Base-by-base conservation (phyloP, 1,140 invertebrate species). In the Frieseomelitta varia region DNA sequence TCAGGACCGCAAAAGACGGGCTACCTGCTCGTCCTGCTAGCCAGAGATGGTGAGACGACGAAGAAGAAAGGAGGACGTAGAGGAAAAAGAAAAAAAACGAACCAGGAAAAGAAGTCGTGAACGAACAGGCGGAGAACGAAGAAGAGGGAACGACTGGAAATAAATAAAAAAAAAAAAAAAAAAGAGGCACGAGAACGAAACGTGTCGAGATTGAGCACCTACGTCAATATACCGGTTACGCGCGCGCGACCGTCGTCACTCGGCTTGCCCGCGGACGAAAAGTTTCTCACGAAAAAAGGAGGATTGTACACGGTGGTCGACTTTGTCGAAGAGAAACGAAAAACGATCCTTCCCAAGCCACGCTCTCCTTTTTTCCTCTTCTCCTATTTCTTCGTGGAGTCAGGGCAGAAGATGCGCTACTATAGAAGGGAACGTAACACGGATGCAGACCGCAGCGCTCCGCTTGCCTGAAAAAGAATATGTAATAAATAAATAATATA, bases 271-370 rank as follows among this genome's bases (percentile, higher is more conserved):
- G 2, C 19, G 56, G 71, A 58, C 47, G 79, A 76, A 77, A 67
- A 82, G n/a, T 82, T 82, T 82, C 80, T 82, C 80, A 82, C 72
- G 73, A 82, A 68, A 82, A 68, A 82, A 65, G 34, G 53, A 67
- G 67, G 80, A 75, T 34, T 53, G 58, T 61, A 47, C 17, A 30
- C 0, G 30, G 80, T 68, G 61, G 72, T 67, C 73, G 56, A 82
- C 80, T 74, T 81, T 81, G 79, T 81, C 34, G 51, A 65, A 21
- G 24, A 55, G 51, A 39, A 56, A 68, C 80, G 80, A 82, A 82
- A 82, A 82, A 82, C 61, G 80, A 82, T 82, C 80, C 80, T 51
- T 68, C 58, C 4, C 19, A 15, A 55, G 63, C 56, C 61, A 55
- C 34, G 73, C 30, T 56, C 47, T 30, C 55, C 67, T 81, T 63